Conservation (phyloP, 2,113 vertebrate genomes). For the Stigmatopora argus region DNA sequence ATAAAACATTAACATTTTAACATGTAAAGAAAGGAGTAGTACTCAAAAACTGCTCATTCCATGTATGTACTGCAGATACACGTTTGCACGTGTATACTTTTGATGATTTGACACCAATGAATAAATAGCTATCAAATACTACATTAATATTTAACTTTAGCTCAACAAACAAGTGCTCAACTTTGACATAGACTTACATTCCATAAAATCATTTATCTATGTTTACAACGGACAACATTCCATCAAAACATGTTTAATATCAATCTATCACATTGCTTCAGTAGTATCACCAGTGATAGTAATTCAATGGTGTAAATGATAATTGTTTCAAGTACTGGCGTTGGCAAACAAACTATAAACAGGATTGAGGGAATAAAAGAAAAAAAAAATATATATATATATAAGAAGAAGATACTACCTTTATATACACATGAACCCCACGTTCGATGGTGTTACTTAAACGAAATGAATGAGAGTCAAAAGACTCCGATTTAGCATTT, state of each 20-base stretch:
- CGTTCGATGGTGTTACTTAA: background rate
- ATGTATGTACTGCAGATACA: too few relatives aligned
- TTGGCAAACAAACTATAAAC: background rate
- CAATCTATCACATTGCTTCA: background rate
- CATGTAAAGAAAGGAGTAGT: too few relatives aligned
- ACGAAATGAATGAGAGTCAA: too few relatives aligned
- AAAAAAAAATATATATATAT: background rate
- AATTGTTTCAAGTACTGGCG: background rate
- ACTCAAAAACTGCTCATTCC: too few relatives aligned
- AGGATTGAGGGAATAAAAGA: background rate
- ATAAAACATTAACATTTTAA: too few relatives aligned
- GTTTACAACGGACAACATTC: background rate
- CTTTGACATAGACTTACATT: background rate
- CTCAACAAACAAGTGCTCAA: background rate
- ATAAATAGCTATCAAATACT: background rate
- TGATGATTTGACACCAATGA: background rate
- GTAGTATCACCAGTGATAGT: background rate
- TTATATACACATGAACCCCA: background rate
- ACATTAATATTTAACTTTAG: background rate
- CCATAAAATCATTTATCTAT: background rate
- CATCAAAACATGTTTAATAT: background rate
- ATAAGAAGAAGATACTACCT: background rate
- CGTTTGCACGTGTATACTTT: background rate
- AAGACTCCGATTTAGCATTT: background rate
- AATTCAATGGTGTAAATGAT: background rate